A percentile compares a stretch with the other conserved stretches of the same genome.
Evolutionary conservation across 2,888 invertebrate species (phyloP).

Genomic region (Tromatobia lineatoria): DNA sequence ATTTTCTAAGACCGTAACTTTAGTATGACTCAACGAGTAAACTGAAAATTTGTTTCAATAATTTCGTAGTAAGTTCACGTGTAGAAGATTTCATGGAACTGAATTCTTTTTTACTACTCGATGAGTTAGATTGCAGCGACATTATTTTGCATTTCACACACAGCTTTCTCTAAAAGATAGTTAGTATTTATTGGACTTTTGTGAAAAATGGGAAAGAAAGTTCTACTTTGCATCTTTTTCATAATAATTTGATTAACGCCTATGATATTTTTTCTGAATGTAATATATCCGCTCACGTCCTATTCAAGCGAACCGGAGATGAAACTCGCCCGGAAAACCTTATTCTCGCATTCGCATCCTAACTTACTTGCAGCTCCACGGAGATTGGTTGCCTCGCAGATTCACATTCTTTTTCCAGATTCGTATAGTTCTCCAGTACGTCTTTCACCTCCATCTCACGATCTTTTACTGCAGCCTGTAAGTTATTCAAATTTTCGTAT

Average conservation of each 20-base stretch:
- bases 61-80: no score
- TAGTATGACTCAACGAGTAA: no score
- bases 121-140: no score
- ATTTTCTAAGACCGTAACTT: no score
- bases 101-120: no score
- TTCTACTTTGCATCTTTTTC: neutral
- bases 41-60: no score
- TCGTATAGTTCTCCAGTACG: slow-evolving; percentile 88
- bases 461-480: slow-evolving; percentile 86
- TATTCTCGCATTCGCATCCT: neutral
- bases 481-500: slow-evolving; percentile 13
- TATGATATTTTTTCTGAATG: neutral
- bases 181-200: neutral
- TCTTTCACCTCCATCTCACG: slow-evolving; percentile 88
- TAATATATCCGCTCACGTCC: neutral
- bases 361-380: slow-evolving; percentile 85
- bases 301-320: no score
- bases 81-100: no score
- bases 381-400: slow-evolving; percentile 86
- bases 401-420: slow-evolving; percentile 87
- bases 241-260: neutral
- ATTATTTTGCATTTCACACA: no score
- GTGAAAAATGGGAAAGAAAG: neutral
- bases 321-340: no score
- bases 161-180: no score